Evolutionary conservation across 2,113 vertebrate species (phyloP).

Genomic region (Notarius lentiginosus): DNA sequence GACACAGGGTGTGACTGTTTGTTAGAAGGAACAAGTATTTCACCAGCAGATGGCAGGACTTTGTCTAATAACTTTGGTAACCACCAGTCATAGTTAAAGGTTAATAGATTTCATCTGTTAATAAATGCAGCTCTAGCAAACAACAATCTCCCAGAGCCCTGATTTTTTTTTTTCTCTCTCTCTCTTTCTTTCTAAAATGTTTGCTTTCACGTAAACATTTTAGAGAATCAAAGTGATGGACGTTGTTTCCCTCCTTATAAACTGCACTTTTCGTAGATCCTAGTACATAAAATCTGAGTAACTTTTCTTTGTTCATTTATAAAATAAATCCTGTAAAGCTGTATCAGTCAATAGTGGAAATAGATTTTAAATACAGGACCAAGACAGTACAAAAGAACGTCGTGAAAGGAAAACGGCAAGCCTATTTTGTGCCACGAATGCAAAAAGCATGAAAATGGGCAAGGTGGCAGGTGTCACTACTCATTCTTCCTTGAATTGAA

Average conservation of each 20-base stretch:
- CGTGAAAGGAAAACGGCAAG: too few species aligned
- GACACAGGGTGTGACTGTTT: neutral
- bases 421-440: neutral
- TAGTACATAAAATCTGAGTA: neutral
- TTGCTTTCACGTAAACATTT: neutral
- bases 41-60: conserved; percentile 43
- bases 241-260: neutral
- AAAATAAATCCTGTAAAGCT: neutral
- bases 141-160: neutral
- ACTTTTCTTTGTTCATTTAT: neutral
- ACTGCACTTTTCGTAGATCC: neutral
- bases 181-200: neutral
- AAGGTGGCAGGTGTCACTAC: neutral
- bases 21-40: neutral
- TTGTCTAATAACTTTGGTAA: neutral
- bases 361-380: neutral
- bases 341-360: neutral
- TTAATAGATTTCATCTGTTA: neutral
- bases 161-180: neutral
- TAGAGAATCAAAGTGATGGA: neutral
- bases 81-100: too few species aligned
- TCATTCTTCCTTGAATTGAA: conserved; percentile 2
- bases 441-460: neutral
- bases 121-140: neutral
- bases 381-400: neutral